Conservation (phyloP, 2,113 vertebrate species). For the Herpetotheres cachinnans region DNA sequence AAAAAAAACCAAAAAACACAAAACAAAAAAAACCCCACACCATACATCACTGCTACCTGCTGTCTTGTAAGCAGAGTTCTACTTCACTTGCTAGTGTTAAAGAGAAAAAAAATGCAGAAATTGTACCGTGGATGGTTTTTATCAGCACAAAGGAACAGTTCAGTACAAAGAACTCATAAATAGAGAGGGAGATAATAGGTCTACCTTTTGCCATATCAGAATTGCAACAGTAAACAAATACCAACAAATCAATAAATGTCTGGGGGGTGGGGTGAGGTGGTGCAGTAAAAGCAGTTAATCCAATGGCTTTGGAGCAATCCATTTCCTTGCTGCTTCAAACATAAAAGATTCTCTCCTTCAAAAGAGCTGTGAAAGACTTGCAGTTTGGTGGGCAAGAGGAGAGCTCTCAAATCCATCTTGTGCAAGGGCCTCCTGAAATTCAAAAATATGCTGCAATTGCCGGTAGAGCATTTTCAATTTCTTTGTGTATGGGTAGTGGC, state of each 20-base stretch:
- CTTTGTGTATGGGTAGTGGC: background rate
- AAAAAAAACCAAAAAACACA: background rate
- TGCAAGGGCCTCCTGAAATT: slow-evolving; percentile 1
- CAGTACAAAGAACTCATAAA: background rate
- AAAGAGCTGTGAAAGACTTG: background rate
- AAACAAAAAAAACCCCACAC: too few relatives aligned
- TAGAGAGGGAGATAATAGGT: background rate
- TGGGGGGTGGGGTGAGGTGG: accelerated
- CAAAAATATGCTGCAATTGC: background rate
- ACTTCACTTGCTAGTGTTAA: background rate
- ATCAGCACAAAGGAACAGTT: background rate
- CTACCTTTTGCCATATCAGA: background rate
- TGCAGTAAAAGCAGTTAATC: background rate
- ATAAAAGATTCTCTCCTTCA: background rate
- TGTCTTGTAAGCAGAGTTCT: background rate
- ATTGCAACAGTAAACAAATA: background rate
- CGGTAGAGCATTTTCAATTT: background rate
- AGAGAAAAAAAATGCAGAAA: background rate
- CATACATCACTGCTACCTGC: background rate
- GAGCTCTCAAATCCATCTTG: background rate
- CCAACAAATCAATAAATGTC: background rate
- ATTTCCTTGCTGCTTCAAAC: background rate
- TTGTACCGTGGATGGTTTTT: accelerated
- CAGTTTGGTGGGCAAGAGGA: background rate
- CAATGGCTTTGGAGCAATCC: background rate